A percentile compares a stretch with the other conserved stretches of the same genome.
Conservation (phyloP, 2,113 vertebrate genomes). For the Donacobius atricapilla region DNA sequence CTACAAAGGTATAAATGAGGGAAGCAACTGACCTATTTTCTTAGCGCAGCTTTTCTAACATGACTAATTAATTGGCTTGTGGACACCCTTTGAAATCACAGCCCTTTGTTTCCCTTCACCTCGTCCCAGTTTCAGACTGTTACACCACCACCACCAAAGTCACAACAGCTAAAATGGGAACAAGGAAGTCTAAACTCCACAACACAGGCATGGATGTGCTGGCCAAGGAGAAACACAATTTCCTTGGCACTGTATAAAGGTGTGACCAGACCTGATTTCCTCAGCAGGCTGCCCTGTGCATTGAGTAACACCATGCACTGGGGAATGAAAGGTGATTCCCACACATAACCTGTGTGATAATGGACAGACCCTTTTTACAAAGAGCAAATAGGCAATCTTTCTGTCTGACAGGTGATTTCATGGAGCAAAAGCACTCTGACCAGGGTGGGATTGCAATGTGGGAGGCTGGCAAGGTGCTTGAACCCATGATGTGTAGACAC, state of each 20-base stretch:
- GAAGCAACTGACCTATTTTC: constrained; percentile 8
- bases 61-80: background rate
- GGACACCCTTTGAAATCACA: background rate
- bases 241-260: background rate
- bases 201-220: background rate
- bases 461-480: background rate
- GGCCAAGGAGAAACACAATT: background rate
- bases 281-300: background rate
- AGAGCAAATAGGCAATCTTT: background rate
- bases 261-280: background rate
- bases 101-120: background rate
- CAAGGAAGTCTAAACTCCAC: background rate
- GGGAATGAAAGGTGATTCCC: background rate
- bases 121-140: background rate
- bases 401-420: background rate
- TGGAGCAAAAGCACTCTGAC: background rate
- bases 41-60: background rate
- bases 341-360: no score
- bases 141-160: background rate
- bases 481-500: background rate
- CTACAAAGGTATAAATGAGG: background rate
- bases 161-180: background rate
- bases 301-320: rapidly evolving
- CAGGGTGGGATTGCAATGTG: background rate
- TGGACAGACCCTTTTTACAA: background rate